Evolutionary conservation across 2,888 invertebrate species (phyloP).

Genomic region (Agriopis aurantiaria): DNA sequence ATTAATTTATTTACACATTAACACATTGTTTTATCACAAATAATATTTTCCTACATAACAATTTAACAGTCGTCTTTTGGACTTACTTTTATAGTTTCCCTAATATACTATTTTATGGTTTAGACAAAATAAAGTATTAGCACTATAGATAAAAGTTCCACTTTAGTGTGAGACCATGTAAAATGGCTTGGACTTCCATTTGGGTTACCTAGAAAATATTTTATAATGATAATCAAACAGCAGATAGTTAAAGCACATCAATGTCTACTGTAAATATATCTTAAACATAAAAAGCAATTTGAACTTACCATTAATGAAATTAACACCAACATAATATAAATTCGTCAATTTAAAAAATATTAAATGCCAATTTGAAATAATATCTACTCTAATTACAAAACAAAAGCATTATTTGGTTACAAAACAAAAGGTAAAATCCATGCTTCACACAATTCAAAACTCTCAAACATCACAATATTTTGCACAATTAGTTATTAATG

Average conservation of each 20-base stretch:
- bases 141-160: slow-evolving; percentile 73
- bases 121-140: slow-evolving; percentile 59
- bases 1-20: slow-evolving; percentile 72
- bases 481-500: slow-evolving; percentile 38
- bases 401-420: slow-evolving; percentile 45
- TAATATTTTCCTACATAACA: slow-evolving; percentile 76
- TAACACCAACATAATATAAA: slow-evolving; percentile 80
- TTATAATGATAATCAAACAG: slow-evolving; percentile 71
- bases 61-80: slow-evolving; percentile 73
- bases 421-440: slow-evolving; percentile 44
- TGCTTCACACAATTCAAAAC: slow-evolving; percentile 46
- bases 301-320: slow-evolving; percentile 79
- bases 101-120: slow-evolving; percentile 51
- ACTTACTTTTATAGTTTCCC: slow-evolving; percentile 63
- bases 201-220: slow-evolving; percentile 85
- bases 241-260: slow-evolving; percentile 44
- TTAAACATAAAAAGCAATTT: slow-evolving; percentile 53
- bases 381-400: slow-evolving; percentile 40
- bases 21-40: slow-evolving; percentile 81
- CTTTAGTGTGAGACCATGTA: slow-evolving; percentile 69
- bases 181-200: slow-evolving; percentile 82
- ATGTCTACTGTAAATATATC: slow-evolving; percentile 46
- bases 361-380: slow-evolving; percentile 46
- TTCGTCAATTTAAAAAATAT: slow-evolving; percentile 53
- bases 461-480: slow-evolving; percentile 45